Base-by-base conservation (phyloP, 2,797 vertebrate genomes). In the Leuciscus waleckii region DNA sequence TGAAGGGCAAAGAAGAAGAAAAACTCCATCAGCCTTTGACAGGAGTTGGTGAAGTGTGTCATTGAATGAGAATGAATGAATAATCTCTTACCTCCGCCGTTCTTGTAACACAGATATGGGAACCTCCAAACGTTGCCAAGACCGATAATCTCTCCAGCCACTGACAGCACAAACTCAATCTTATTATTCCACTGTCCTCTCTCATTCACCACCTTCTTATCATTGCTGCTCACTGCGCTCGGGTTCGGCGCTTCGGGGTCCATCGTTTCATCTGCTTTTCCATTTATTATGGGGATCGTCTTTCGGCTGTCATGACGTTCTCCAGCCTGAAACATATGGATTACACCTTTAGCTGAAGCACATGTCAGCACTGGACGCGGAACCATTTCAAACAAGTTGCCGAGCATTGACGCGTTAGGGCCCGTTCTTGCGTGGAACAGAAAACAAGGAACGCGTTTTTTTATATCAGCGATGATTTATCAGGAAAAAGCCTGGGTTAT, bases 181-280 rank as follows among this genome's bases (percentile, higher is more conserved):
- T 99, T 99, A 93, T 98, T 99, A 95, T 97, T 99, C 98, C 98
- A 99, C 49, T 99, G 98, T 86, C 98, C 98, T 84, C 98, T 96
- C 92, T 99, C 98, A 74, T 97, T 96, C 93, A 99, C 97, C 39
- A 84, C 87, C 91, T 94, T 94, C 87, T 96, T 96, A 91, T 97
- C 97, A 1, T 96, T 96, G 89, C 88, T 92, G 91, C 92, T 93
- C 68, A 95, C 92, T 2, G 96, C 92, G 91, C 93, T 97, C 93
- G 95, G 92, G 29, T 91, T 95, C 67, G 96, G 96, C 86, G 96
- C 96, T 92, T 98, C 96, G 54, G 95, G 92, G 91, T 97, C 98
- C 92, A 94, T 95, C 89, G 94, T 92, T 90, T 98, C 97, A 90
- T 99, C 98, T 73, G 97, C 95, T 93, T 99, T 99, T 92, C 97